Conservation (phyloP, 2,888 invertebrate species). For the Leptinotarsa tumamoca region DNA sequence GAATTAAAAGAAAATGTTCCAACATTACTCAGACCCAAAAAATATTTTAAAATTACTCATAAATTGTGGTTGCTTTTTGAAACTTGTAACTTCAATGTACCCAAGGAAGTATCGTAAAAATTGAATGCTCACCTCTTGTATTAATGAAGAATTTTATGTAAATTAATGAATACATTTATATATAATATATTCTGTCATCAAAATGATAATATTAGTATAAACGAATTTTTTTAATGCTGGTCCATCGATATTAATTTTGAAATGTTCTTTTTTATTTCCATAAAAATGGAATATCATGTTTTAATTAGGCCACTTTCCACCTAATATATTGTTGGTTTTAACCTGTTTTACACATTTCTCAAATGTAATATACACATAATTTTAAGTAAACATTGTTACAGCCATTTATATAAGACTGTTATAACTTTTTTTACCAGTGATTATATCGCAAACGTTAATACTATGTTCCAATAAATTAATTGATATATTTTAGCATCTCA, state of each 20-base stretch:
- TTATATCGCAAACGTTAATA: constrained; percentile 33
- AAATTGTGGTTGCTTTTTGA: too few relatives aligned
- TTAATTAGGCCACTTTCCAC: constrained; percentile 20
- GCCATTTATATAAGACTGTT: constrained; percentile 43
- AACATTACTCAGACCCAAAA: too few relatives aligned
- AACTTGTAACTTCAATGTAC: too few relatives aligned
- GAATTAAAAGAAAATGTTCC: too few relatives aligned
- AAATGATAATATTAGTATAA: too few relatives aligned
- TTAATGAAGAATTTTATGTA: too few relatives aligned
- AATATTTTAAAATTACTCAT: too few relatives aligned
- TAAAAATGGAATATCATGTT: not conserved
- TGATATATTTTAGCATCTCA: not conserved
- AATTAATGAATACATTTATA: too few relatives aligned
- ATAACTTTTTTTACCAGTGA: constrained; percentile 35
- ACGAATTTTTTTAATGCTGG: too few relatives aligned
- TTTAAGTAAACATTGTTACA: constrained; percentile 37
- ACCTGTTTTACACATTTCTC: constrained; percentile 22
- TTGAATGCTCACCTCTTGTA: too few relatives aligned
- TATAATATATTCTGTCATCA: too few relatives aligned
- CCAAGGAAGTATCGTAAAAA: too few relatives aligned
- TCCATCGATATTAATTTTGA: not conserved
- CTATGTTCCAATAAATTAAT: constrained; percentile 25
- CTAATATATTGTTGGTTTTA: constrained; percentile 20
- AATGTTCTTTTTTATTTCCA: constrained; percentile 12
- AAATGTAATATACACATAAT: constrained; percentile 34